These are phyloP conservation scores for Augochlorella aurata DNA, from an alignment of 2,888 invertebrate species.

Conservation along the genomic window DNA sequence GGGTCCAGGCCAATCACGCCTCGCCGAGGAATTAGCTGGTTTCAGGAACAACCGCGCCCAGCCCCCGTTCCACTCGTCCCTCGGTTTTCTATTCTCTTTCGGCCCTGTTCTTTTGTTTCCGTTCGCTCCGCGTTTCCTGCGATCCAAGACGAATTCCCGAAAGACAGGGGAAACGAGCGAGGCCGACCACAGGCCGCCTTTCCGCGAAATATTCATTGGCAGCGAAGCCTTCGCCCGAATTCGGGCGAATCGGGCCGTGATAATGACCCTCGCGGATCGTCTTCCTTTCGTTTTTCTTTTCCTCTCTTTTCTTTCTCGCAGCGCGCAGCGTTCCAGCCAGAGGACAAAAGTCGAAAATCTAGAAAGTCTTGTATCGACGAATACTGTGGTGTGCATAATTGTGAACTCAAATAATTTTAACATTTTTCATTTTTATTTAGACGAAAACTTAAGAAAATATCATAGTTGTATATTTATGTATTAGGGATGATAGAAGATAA, in stretches of 20 bases:
- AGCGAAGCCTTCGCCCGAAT: conserved; percentile 29
- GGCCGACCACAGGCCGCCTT: neutral
- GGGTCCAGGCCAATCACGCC: conserved; percentile 63
- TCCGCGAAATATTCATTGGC: conserved; percentile 44
- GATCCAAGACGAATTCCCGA: conserved; percentile 37
- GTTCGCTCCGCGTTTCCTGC: conserved; percentile 9
- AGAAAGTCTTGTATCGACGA: too few species aligned
- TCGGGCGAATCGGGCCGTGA: conserved; percentile 28
- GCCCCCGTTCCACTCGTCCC: neutral
- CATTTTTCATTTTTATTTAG: too few species aligned
- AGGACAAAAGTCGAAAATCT: too few species aligned
- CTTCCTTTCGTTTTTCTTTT: conserved; percentile 19
- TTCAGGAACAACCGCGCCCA: conserved; percentile 35
- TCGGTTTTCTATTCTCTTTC: neutral
- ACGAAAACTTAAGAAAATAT: too few species aligned
- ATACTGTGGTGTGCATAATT: too few species aligned
- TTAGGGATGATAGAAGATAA: too few species aligned
- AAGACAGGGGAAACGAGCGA: conserved; percentile 27
- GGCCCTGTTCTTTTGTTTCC: too few species aligned
- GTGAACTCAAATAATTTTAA: too few species aligned
- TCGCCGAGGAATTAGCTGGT: conserved; percentile 58
- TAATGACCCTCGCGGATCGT: conserved; percentile 37
- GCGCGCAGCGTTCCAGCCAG: too few species aligned
- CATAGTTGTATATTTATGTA: too few species aligned
- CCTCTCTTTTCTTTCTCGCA: neutral